Evolutionary conservation across 2,888 invertebrate species (phyloP), one percentile per base, ranked within the genome.

Genomic region (Cerastoderma edule): DNA sequence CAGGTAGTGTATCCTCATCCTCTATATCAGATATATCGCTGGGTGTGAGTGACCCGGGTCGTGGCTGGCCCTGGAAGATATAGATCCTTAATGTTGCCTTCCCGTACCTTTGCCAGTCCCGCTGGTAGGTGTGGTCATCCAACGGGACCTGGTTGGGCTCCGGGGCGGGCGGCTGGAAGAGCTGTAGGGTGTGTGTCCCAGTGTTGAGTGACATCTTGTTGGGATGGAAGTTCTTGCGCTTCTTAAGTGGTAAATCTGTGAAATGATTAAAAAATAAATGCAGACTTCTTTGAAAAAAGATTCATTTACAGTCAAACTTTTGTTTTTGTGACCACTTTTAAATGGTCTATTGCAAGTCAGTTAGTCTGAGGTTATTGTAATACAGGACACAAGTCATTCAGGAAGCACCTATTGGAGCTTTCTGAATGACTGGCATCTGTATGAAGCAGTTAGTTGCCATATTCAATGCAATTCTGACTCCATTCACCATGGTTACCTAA

Each of bases 1-100:
- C 88, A 64, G 90, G 89, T 46, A 90, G 63, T 16, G 86, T 85
- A n/a, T 88, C 88, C 50, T 91, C 90, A 13, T 84, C 87, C 24
- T 90, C 90, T 67, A 87, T 86, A 67, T 90, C 90, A 4, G 91
- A 90, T 22, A 84, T 66, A 39, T 90, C 90, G 85, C 91, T 91
- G 6, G 91, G 91, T 16, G 91, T 90, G 5, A 92, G 80, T n/a
- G 91, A 91, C 3, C 91, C 91, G 5, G 91, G 90, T n/a, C 90
- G 80, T 6, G 90, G 90, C 60, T 80, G 80, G 24, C 89, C 90
- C 60, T 89, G 88, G 84, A 91, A 91, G 30, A 92, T 84, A 72
- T 91, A 85, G 5, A 92, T 67, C 57, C 88, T 77, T 16, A 91
- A 70, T 0, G 88, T 86, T 22, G 90, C 88, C 44, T 86, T 88